A percentile compares a stretch with the other conserved stretches of the same genome.
These are phyloP conservation scores for Nemapogon koenigi DNA, from an alignment of 2,888 invertebrate genomes.

Conservation along the genomic window DNA sequence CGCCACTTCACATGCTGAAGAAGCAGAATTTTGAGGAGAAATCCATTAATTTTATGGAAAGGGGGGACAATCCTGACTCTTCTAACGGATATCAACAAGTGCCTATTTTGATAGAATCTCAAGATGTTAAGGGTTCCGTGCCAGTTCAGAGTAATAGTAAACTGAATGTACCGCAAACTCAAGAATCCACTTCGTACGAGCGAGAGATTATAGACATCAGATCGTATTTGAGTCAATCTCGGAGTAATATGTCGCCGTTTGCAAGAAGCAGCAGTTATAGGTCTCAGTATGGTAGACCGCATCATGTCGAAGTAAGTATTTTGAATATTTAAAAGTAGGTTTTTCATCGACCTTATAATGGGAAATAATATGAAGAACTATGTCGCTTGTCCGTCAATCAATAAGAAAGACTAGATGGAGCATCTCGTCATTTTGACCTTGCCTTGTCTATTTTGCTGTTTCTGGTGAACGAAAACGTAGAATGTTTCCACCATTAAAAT, in stretches of 20 bases:
- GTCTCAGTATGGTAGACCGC: conserved; percentile 70
- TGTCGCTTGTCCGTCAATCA: too few species aligned
- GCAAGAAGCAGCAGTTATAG: conserved; percentile 74
- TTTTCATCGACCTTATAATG: too few species aligned
- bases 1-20: conserved; percentile 50
- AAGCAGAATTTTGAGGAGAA: conserved; percentile 45
- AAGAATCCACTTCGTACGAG: conserved; percentile 60
- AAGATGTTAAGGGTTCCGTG: conserved; percentile 37
- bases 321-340: too few species aligned
- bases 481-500: too few species aligned
- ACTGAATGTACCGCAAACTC: conserved; percentile 51
- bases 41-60: conserved; percentile 37
- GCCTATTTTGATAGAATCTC: conserved; percentile 68
- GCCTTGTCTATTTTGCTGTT: too few species aligned
- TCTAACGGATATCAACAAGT: conserved; percentile 69
- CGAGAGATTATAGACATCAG: conserved; percentile 73
- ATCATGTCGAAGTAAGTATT: conserved; percentile 57
- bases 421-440: too few species aligned
- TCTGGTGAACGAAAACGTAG: too few species aligned
- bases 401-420: too few species aligned
- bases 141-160: conserved; percentile 38
- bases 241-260: conserved; percentile 75
- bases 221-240: conserved; percentile 75
- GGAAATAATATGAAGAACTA: too few species aligned
- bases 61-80: conserved; percentile 36